These are phyloP conservation scores for Hirtodrosophila trivittata DNA, from an alignment of 2,888 invertebrate species.

Conservation along the genomic window DNA sequence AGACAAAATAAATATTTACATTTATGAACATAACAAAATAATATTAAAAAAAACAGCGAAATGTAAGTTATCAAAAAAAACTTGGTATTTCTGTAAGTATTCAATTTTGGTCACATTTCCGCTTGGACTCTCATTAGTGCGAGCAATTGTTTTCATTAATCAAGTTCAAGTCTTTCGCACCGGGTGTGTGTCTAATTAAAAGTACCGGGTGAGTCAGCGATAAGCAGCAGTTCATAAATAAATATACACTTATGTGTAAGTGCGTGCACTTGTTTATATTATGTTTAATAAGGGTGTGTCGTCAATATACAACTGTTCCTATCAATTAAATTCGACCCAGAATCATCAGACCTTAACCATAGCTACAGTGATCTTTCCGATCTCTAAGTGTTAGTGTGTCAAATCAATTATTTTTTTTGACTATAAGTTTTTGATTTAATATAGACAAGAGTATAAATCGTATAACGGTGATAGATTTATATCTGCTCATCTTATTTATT, in stretches of 20 bases:
- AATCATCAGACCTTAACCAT: neutral
- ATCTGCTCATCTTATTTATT: no score
- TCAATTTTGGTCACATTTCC: conserved; percentile 2
- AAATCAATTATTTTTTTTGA: neutral
- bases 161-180: conserved; percentile 21
- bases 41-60: no score
- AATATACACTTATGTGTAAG: neutral
- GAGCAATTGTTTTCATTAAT: conserved; percentile 9
- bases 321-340: conserved; percentile 8
- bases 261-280: no score
- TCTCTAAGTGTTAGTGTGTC: neutral
- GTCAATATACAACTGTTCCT: conserved; percentile 4
- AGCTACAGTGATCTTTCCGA: neutral
- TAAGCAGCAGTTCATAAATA: conserved; percentile 19
- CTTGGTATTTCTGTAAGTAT: neutral
- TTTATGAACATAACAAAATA: no score
- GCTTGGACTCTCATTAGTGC: conserved; percentile 12
- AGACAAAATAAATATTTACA: no score
- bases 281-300: conserved; percentile 6
- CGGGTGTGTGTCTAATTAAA: conserved; percentile 3
- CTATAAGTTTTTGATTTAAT: no score
- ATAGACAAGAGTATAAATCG: no score
- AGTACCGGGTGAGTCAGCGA: conserved; percentile 31
- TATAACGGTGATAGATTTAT: no score
- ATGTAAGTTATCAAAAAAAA: no score